Conservation (phyloP, 2,113 vertebrate genomes). For the Cyanoramphus novaezelandiae region DNA sequence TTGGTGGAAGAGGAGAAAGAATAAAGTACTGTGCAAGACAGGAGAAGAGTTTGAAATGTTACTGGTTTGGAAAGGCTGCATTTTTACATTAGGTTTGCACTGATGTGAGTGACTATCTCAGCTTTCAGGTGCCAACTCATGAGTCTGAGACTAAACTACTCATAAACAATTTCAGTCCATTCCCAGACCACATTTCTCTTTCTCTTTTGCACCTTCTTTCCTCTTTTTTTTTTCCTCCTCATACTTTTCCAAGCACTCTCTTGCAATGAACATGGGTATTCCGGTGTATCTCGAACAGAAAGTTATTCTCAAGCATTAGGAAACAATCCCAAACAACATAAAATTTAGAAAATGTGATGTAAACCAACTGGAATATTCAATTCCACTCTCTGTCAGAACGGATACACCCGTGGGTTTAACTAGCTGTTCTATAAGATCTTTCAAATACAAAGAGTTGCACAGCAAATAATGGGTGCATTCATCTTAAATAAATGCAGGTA, state of each 20-base stretch:
- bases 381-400: neutral
- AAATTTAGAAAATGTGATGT: neutral
- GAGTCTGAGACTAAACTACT: neutral
- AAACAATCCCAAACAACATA: neutral
- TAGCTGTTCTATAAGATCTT: neutral
- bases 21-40: neutral
- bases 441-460: neutral
- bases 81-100: neutral
- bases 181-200: neutral
- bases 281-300: neutral
- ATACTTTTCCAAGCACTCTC: neutral
- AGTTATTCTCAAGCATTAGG: neutral
- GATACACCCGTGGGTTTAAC: neutral
- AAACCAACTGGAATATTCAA: neutral
- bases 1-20: neutral
- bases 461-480: neutral
- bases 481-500: neutral
- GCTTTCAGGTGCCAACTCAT: neutral
- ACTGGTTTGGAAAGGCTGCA: neutral
- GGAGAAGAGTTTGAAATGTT: neutral
- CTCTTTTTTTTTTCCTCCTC: neutral
- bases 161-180: neutral
- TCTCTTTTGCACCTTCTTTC: neutral
- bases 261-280: neutral
- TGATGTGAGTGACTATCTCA: neutral